Conservation (phyloP, 2,797 vertebrate genomes). For the Pipistrellus kuhlii region DNA sequence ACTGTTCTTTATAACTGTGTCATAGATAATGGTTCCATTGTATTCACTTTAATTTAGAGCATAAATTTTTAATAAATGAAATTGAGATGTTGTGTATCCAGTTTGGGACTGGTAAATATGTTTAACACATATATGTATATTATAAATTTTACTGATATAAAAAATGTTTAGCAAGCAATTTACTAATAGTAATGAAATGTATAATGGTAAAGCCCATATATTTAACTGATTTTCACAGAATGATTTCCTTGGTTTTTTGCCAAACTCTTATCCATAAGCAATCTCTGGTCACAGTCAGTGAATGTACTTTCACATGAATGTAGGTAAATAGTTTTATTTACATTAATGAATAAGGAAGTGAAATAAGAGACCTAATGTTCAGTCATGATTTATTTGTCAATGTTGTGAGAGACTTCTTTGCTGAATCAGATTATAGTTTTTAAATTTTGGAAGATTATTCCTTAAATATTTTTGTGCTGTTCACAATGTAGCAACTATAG, state of each 20-base stretch:
- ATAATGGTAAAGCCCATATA: not conserved
- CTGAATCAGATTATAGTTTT: not conserved
- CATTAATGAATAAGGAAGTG: not conserved
- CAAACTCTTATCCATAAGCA: not conserved
- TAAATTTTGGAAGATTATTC: slow-evolving; percentile 16
- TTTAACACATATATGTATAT: not conserved
- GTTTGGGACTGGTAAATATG: not conserved
- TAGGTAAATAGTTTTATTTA: not conserved
- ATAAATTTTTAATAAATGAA: slow-evolving; percentile 31
- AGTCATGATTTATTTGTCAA: slow-evolving; percentile 35
- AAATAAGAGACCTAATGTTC: not conserved
- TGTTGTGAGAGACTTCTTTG: not conserved
- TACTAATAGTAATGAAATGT: slow-evolving; percentile 8
- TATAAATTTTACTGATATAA: slow-evolving; percentile 18
- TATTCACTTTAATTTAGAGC: slow-evolving; percentile 22
- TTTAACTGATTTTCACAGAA: slow-evolving; percentile 12
- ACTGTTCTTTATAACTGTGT: not conserved
- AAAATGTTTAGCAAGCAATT: slow-evolving; percentile 1
- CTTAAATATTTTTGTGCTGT: not conserved
- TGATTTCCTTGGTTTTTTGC: slow-evolving; percentile 1
- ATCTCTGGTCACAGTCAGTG: not conserved
- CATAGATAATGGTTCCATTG: not conserved
- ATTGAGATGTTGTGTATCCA: not conserved
- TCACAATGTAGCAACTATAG: not conserved
- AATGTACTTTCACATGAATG: not conserved